phyloP scores from a whole-genome alignment of 1,140 invertebrate species.

The Drosophila asahinai region DNA sequence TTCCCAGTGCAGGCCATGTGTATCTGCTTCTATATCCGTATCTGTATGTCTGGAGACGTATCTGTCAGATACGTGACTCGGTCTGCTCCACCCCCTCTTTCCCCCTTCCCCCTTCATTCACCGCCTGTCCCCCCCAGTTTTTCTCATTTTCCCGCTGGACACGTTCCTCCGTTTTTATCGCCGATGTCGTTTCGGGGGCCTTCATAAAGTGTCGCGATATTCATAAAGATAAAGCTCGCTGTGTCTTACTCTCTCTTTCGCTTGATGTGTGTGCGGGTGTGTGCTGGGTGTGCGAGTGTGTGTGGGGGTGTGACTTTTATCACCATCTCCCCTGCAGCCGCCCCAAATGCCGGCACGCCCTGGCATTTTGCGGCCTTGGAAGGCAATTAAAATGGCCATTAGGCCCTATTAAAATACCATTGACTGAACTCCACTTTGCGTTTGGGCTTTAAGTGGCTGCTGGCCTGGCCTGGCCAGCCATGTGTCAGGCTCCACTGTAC shows the following conservation, averaged over 20 bases:
- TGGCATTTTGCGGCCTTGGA: slow-evolving; percentile 20
- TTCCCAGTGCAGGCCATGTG: slow-evolving; percentile 2
- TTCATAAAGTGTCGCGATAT: slow-evolving; percentile 71
- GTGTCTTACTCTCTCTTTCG: slow-evolving; percentile 6
- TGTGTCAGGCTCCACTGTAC: slow-evolving; percentile 27
- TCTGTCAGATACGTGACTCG: slow-evolving; percentile 56
- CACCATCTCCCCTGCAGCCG: neutral
- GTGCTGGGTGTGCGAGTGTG: slow-evolving; percentile 34
- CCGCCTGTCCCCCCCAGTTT: slow-evolving; percentile 1
- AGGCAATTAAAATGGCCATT: slow-evolving; percentile 66
- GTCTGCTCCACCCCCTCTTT: neutral
- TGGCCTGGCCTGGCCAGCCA: slow-evolving; percentile 1
- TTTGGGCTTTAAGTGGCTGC: slow-evolving; percentile 40
- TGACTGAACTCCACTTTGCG: slow-evolving; percentile 32
- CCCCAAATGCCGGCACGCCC: neutral
- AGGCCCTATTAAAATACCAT: slow-evolving; percentile 69
- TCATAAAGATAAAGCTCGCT: slow-evolving; percentile 65
- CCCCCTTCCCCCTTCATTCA: neutral
- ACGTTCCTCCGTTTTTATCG: slow-evolving; percentile 53
- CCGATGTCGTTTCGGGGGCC: slow-evolving; percentile 54
- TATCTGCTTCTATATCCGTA: slow-evolving; percentile 10
- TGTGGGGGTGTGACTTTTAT: slow-evolving; percentile 47
- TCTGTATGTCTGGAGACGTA: slow-evolving; percentile 35
- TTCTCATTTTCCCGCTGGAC: slow-evolving; percentile 40
- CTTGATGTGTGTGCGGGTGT: neutral